Evolutionary conservation across 2,888 invertebrate species (phyloP).

Genomic region (Fabriciana adippe): DNA sequence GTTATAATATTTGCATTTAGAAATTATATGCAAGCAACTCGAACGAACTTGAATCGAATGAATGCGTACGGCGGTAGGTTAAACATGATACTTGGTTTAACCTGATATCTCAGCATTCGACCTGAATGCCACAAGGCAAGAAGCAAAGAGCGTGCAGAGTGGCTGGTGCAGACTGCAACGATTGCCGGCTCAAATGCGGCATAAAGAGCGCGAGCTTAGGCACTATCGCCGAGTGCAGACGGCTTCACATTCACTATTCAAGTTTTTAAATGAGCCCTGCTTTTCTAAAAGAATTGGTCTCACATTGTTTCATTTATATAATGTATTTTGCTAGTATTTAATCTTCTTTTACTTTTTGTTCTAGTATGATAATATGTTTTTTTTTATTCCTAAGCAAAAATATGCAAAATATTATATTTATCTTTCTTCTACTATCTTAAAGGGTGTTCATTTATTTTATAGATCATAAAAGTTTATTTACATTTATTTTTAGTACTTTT

Average conservation of each 20-base stretch:
- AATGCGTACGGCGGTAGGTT: conserved; percentile 32
- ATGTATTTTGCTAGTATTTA: conserved; percentile 17
- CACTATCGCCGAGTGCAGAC: conserved; percentile 55
- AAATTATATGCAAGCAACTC: conserved; percentile 26
- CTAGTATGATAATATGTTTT: background rate
- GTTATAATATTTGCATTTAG: conserved; percentile 1
- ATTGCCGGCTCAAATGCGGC: conserved; percentile 48
- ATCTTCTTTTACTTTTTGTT: conserved; percentile 5
- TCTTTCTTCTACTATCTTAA: too few species aligned
- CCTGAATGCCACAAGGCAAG: conserved; percentile 36
- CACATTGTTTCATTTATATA: conserved; percentile 30
- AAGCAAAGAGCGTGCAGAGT: conserved; percentile 45
- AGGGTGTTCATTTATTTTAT: too few species aligned
- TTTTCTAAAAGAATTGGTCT: conserved; percentile 35
- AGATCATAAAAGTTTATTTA: too few species aligned
- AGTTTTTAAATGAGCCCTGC: conserved; percentile 37
- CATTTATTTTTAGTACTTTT: too few species aligned
- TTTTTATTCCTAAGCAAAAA: too few species aligned
- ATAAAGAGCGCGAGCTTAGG: conserved; percentile 49
- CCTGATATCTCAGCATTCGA: conserved; percentile 31
- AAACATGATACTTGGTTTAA: conserved; percentile 38
- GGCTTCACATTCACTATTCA: conserved; percentile 37
- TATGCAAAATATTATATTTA: too few species aligned
- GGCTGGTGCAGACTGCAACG: conserved; percentile 38
- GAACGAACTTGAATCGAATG: conserved; percentile 25